Base-by-base conservation (phyloP, 2,888 invertebrate species). In the Cosmia pyralina region DNA sequence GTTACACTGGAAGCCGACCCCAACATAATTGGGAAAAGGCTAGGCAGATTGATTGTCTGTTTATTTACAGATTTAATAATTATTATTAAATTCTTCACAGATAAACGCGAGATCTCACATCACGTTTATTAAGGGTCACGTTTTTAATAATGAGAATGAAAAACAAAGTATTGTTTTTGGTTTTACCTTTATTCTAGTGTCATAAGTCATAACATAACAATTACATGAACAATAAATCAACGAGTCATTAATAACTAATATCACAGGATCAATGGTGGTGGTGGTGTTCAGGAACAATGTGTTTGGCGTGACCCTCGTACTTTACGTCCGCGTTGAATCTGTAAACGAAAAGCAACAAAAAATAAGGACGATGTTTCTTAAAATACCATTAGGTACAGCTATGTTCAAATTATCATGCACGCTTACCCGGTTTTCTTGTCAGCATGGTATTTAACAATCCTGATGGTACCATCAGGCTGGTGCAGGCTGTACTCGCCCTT, bases 401-500 rank as follows among this genome's bases (percentile, higher is more conserved):
- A 15, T 28, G 15, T 55, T 15, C 7, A 7, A 55, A 55, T 28
- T 15, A 15, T 28, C 55, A 15, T 55, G 15, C 15, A 15, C 28
- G 1, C 48, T 79, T 4, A 84, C 84, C 79, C 83, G 8, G 57
- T 88, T 68, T 75, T 83, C 60, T 85, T 75, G 48, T 85, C 86
- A n/a, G 84, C 85, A 48, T 85, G 70, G 75, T 83, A 82, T 67
- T 89, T 77, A 28, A 89, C 87, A 57, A 86, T 73, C 66, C 90
- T 78, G 84, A 95, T 83, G 83, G 95, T 93, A 68, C 96, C 95
- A 72, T 93, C 93, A 58, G 96, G 91, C 81, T 84, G 69, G 82
- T 95, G 94, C 64, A 96, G 90, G 67, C 93, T 94, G 89, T 97
- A 97, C 85, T 95, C 69, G 58, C 97, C 97, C 88, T 96, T 95